These are phyloP conservation scores for Leptinotarsa peninsularis DNA, from an alignment of 2,888 invertebrate genomes.

Conservation along the genomic window DNA sequence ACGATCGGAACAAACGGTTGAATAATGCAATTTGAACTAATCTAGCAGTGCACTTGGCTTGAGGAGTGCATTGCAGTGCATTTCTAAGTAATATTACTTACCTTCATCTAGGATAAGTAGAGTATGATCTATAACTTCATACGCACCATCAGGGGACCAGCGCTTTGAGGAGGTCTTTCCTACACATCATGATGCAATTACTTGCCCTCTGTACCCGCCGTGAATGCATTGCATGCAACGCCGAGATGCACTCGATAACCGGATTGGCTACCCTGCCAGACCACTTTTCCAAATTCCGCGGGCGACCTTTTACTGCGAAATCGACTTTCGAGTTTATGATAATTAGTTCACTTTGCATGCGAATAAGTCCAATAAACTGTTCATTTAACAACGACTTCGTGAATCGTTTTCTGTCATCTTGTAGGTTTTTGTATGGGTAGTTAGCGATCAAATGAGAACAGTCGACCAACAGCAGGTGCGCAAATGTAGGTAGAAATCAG, in stretches of 20 bases:
- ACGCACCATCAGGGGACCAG: slow-evolving; percentile 62
- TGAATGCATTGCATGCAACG: neutral
- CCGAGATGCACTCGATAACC: slow-evolving; percentile 45
- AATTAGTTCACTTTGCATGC: slow-evolving; percentile 53
- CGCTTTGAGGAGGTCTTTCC: slow-evolving; percentile 20
- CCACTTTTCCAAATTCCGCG: slow-evolving; percentile 50
- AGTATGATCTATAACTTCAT: slow-evolving; percentile 66
- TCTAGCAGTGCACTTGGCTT: neutral
- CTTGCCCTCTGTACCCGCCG: neutral
- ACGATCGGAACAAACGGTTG: neutral
- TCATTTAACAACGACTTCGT: slow-evolving; percentile 51
- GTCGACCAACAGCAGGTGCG: neutral
- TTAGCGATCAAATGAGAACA: slow-evolving; percentile 35
- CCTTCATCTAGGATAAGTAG: slow-evolving; percentile 48
- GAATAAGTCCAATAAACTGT: slow-evolving; percentile 56
- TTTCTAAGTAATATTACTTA: slow-evolving; percentile 32
- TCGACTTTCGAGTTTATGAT: slow-evolving; percentile 56
- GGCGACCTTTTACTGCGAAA: slow-evolving; percentile 41
- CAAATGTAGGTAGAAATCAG: neutral
- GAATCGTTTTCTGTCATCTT: slow-evolving; percentile 42
- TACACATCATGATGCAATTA: neutral
- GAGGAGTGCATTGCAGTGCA: neutral
- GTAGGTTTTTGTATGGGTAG: slow-evolving; percentile 35
- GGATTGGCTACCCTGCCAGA: slow-evolving; percentile 48
- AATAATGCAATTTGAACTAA: neutral